phyloP scores from a whole-genome alignment of 30 jellyfish, hydroid and myxozoan genomes.

The Mastigias papua region DNA sequence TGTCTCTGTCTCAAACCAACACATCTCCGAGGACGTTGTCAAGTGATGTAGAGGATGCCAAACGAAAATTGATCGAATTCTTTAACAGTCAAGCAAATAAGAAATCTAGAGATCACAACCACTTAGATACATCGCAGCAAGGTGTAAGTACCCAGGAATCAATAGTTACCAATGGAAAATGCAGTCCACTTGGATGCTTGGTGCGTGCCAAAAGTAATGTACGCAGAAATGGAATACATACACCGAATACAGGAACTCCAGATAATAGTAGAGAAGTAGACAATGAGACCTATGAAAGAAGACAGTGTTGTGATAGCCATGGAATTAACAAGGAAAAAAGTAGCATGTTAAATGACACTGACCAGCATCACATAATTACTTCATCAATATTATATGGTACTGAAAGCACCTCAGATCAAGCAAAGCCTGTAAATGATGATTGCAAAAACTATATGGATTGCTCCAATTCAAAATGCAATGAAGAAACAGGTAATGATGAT shows the following conservation, averaged over 20 bases:
- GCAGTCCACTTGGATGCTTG: too few species aligned
- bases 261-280: background rate
- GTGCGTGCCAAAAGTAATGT: too few species aligned
- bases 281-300: background rate
- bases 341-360: background rate
- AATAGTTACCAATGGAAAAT: too few species aligned
- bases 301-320: background rate
- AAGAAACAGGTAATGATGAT: background rate
- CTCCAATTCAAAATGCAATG: background rate
- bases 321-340: background rate
- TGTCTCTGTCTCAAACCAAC: background rate
- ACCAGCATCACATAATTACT: background rate
- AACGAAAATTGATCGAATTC: slow-evolving; percentile 17
- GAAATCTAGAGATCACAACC: background rate
- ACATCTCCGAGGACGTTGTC: background rate
- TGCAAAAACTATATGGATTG: background rate
- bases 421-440: background rate
- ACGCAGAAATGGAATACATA: too few species aligned
- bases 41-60: slow-evolving; percentile 2
- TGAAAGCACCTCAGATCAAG: background rate
- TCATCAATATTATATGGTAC: background rate
- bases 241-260: background rate
- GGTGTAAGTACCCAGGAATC: background rate
- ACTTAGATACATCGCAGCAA: background rate
- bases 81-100: background rate